Base-by-base conservation (phyloP, 2,888 invertebrate species). In the Pyrrhia umbra region DNA sequence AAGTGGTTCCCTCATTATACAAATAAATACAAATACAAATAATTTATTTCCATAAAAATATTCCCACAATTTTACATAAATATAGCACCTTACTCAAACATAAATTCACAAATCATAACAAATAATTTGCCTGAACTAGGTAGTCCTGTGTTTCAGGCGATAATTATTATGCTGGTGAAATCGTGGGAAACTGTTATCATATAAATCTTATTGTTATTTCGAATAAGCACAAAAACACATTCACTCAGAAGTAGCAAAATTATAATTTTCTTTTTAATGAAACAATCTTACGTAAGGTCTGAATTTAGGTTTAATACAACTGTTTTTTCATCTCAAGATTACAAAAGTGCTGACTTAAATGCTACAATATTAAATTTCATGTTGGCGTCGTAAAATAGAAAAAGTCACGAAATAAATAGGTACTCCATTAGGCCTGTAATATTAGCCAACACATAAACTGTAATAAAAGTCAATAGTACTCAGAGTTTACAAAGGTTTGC, bases 401-500 rank as follows among this genome's bases (percentile, higher is more conserved):
- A 4, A 3, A 27, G 13, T 2, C 2, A 21, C 15, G 4, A 21
- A 42, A 54, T 30, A 65, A 27, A 30, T 15, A n/a, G 6, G 6
- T 15, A n/a, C 23, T 49, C 43, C 25, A 37, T 37, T 23, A 10
- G 0, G n/a, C 16, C 40, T 2, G 16, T 45, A 70, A 55, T 62
- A 18, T 37, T 13, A 27, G 8, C 21, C 8, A 62, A 46, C 27
- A 15, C 34, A 47, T 20, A 16, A 3, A 37, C 37, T 40, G 21
- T 55, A 42, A 30, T 64, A 64, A 16, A 25, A 8, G 18, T 21
- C 25, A 50, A 50, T 45, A 60, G 46, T 43, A n/a, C 39, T 30
- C n/a, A 23, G 27, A 6, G 4, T 57, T 56, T 13, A 56, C 39
- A 23, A 67, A 67, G 27, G 27, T 10, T 25, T 2, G 9, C 2